phyloP scores from a whole-genome alignment of 2,113 vertebrate genomes.

The Pomatorhinus ruficollis region DNA sequence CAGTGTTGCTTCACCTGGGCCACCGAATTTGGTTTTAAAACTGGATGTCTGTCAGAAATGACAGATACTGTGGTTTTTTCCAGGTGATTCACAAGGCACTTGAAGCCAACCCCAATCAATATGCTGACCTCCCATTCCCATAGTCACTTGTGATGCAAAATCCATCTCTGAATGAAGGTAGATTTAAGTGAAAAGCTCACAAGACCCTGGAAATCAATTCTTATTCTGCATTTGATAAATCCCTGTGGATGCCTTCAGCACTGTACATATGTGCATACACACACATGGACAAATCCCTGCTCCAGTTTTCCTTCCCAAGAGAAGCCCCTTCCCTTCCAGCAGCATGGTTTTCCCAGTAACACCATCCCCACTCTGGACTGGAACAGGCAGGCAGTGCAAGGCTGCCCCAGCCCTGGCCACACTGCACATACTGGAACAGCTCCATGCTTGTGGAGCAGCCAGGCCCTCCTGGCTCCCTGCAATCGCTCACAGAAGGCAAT shows the following conservation, averaged over 20 bases:
- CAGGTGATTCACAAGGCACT: neutral
- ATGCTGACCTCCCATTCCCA: neutral
- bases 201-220: neutral
- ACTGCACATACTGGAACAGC: rapidly evolving
- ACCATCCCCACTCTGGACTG: rapidly evolving
- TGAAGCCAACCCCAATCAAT: neutral
- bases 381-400: neutral
- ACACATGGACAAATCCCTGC: neutral
- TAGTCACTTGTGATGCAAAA: neutral
- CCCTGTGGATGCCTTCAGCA: neutral
- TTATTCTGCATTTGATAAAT: neutral
- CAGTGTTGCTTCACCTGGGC: neutral
- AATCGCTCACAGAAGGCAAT: neutral
- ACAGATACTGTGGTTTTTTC: neutral
- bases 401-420: neutral
- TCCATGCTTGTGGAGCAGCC: rapidly evolving
- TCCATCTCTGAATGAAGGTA: neutral
- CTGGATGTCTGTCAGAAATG: neutral
- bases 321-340: neutral
- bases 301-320: neutral
- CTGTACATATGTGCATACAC: neutral
- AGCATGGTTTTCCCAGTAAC: neutral
- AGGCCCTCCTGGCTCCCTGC: neutral
- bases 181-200: neutral
- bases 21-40: neutral